Base-by-base conservation (phyloP, 2,797 vertebrate genomes). In the Sebastes itinus region DNA sequence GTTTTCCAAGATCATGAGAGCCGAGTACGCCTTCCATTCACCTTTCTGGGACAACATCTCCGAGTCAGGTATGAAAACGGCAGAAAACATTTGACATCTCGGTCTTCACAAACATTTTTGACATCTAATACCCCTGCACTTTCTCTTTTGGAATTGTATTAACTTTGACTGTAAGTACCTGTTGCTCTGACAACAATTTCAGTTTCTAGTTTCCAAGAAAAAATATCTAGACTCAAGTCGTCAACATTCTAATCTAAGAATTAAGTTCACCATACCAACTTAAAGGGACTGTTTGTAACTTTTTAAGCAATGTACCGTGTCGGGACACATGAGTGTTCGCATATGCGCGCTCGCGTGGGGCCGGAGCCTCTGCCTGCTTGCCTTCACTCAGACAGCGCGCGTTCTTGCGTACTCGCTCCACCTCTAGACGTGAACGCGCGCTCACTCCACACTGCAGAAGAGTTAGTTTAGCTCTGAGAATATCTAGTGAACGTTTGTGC, bases 21-120 rank as follows among this genome's bases (percentile, higher is more conserved):
- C 97, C 3, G 96, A 97, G 59, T 99, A 97, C 0, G 95, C 97
- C 82, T 99, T 99, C 56, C 98, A 99, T 80, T 96, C 97, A 32
- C 98, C 98, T 0, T 99, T 97, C 92, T 99, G 98, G 98, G 97
- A 99, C 0, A 92, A 98, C 60, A 98, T 99, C 90, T 99, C 98
- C 0, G 97, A 97, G 68, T 98, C 97, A 93, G 98, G 98, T 98
- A 84, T 4, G 71, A 16, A 62, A 66, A 59, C 28, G 32, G 10
- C 4, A 25, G 13, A n/a, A 12, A 70, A 12, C 5, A 7, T 16
- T 12, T 59, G 20, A 70, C 55, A 27, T 25, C 11, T 54, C 55
- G 32, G 9, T 35, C 1, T 42, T 49, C 8, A 38, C 18, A 54
- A 38, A 38, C 16, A 4, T 22, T 22, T 59, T 30, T 10, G 7